A percentile compares a stretch with the other conserved stretches of the same genome.
These are phyloP conservation scores for Axinella damicornis DNA, from an alignment of 37 sponge, comb jelly and placozoan species.

Conservation along the genomic window DNA sequence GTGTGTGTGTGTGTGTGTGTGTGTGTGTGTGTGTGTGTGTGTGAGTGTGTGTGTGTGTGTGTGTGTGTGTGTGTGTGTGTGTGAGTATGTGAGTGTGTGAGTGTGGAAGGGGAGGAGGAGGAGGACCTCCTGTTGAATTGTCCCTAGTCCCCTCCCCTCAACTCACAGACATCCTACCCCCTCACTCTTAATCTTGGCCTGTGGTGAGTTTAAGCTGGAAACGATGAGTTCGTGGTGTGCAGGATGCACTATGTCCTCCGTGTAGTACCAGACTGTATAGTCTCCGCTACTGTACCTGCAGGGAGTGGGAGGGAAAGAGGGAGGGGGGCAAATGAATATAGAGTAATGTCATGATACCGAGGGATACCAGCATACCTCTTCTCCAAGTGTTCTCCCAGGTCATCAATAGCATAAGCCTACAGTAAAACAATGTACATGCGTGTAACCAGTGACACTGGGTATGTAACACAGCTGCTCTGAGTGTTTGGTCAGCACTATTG, in stretches of 20 bases:
- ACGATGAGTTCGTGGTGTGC: constrained; percentile 36
- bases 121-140: too few relatives aligned
- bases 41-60: constrained; percentile 29
- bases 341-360: too few relatives aligned
- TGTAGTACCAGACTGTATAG: constrained; percentile 68
- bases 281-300: constrained; percentile 50
- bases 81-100: neutral
- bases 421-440: neutral
- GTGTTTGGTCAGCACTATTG: too few relatives aligned
- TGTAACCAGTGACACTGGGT: too few relatives aligned
- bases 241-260: constrained; percentile 7
- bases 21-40: constrained; percentile 28
- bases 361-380: constrained; percentile 28
- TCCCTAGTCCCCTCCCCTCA: too few relatives aligned
- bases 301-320: neutral
- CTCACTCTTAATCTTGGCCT: constrained; percentile 61
- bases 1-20: neutral
- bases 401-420: constrained; percentile 60
- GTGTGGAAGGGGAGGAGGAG: neutral
- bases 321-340: too few relatives aligned
- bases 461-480: neutral
- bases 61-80: constrained; percentile 53
- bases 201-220: constrained; percentile 28
- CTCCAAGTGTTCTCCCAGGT: constrained; percentile 55
- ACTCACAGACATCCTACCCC: too few relatives aligned